Percentiles rank a stretch among this genome's conserved stretches.
phyloP scores from a whole-genome alignment of 1,140 invertebrate genomes.

The Drosophila repleta region DNA sequence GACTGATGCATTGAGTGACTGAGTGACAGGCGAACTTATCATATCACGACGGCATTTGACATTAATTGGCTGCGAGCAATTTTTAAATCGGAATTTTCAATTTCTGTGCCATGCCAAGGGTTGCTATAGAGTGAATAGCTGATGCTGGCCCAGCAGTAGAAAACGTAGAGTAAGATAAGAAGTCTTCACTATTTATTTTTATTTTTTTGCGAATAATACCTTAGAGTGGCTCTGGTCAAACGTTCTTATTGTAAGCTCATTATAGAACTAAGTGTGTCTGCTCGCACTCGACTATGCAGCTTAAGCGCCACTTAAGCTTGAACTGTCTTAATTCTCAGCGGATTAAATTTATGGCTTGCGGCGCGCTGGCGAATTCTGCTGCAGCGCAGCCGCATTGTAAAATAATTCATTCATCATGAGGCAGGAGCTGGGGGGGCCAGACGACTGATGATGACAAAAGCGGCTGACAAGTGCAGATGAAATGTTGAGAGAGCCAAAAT shows the following conservation, averaged over 20 bases:
- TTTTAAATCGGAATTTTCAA: constrained; percentile 36
- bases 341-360: constrained; percentile 58
- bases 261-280: constrained; percentile 41
- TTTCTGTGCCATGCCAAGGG: background rate
- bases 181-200: background rate
- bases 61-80: constrained; percentile 64
- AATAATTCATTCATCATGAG: constrained; percentile 81
- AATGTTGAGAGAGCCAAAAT: constrained; percentile 79
- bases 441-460: constrained; percentile 51
- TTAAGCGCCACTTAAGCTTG: background rate
- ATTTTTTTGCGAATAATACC: background rate
- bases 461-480: constrained; percentile 80
- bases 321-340: constrained; percentile 52
- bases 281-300: background rate
- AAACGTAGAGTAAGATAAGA: background rate
- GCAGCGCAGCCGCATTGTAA: constrained; percentile 62
- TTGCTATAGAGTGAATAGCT: too few species aligned
- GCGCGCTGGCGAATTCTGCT: constrained; percentile 41
- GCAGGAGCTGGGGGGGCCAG: constrained; percentile 9
- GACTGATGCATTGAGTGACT: constrained; percentile 3
- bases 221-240: constrained; percentile 4
- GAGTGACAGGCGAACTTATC: constrained; percentile 31
- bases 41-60: constrained; percentile 41
- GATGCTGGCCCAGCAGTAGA: too few species aligned
- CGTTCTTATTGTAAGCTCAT: constrained; percentile 35